These are phyloP conservation scores for Drosophila neonasuta DNA, from an alignment of 2,888 invertebrate species.

Conservation along the genomic window DNA sequence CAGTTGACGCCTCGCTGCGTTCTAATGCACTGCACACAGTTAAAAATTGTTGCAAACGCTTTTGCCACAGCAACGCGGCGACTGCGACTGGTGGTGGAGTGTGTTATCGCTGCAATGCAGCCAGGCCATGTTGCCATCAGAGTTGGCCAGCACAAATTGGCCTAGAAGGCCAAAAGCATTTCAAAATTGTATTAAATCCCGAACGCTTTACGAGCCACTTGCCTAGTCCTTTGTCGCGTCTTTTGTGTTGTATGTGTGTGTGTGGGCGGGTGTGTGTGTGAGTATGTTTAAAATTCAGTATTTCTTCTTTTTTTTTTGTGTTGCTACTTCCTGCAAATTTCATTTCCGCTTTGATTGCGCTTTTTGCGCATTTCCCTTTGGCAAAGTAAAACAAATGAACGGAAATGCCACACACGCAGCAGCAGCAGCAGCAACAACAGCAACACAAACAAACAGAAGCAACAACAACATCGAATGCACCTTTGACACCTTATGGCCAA, in stretches of 20 bases:
- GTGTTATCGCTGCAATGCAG: slow-evolving; percentile 73
- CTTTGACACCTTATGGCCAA: slow-evolving; percentile 75
- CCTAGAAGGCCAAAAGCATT: slow-evolving; percentile 71
- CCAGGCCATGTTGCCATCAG: slow-evolving; percentile 25
- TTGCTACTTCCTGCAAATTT: slow-evolving; percentile 74
- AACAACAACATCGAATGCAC: slow-evolving; percentile 59
- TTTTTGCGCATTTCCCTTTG: slow-evolving; percentile 71
- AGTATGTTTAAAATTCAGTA: slow-evolving; percentile 62
- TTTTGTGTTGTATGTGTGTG: slow-evolving; percentile 28
- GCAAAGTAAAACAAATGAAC: slow-evolving; percentile 76
- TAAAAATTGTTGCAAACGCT: slow-evolving; percentile 33
- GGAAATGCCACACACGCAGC: slow-evolving; percentile 76
- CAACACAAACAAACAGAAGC: slow-evolving; percentile 30
- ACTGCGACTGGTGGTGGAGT: slow-evolving; percentile 4
- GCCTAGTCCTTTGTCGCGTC: slow-evolving; percentile 50
- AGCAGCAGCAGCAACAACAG: slow-evolving; percentile 46
- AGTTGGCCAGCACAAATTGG: slow-evolving; percentile 57
- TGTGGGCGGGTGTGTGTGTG: slow-evolving; percentile 21
- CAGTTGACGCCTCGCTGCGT: slow-evolving; percentile 57
- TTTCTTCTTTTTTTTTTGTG: slow-evolving; percentile 40
- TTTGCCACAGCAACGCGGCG: slow-evolving; percentile 8
- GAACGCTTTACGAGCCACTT: slow-evolving; percentile 47
- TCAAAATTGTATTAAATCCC: slow-evolving; percentile 74
- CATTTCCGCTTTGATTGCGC: slow-evolving; percentile 78
- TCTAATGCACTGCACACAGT: slow-evolving; percentile 50